Conservation (phyloP, 1,140 invertebrate species). For the Diorhabda elongata region DNA sequence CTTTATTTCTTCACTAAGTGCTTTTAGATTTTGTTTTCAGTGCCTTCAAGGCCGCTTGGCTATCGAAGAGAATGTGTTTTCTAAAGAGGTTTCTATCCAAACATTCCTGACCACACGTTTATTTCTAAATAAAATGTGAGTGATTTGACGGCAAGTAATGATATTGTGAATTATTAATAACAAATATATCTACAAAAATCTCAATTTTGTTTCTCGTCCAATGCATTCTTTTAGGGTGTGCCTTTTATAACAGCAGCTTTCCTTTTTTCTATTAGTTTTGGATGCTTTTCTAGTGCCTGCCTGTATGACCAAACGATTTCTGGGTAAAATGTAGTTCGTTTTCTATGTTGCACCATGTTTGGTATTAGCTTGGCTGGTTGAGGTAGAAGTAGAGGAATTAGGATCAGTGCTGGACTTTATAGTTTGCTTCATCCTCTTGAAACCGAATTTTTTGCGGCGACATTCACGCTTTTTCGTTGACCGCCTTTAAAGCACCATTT, state of each 20-base stretch:
- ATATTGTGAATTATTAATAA: too few relatives aligned
- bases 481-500: not conserved
- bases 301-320: constrained; percentile 25
- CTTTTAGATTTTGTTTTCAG: too few relatives aligned
- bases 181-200: too few relatives aligned
- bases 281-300: not conserved
- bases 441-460: not conserved
- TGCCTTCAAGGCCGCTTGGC: too few relatives aligned
- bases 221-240: constrained; percentile 12
- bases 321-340: constrained; percentile 31
- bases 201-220: constrained; percentile 15
- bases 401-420: constrained; percentile 8
- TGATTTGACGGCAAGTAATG: too few relatives aligned
- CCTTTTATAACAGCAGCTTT: constrained; percentile 6
- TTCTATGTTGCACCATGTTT: constrained; percentile 31
- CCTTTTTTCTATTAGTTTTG: constrained; percentile 1
- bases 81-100: too few relatives aligned
- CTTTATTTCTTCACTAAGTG: too few relatives aligned
- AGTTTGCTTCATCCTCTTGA: constrained; percentile 12
- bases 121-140: too few relatives aligned
- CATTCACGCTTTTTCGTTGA: constrained; percentile 5
- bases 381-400: constrained; percentile 4
- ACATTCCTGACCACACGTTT: too few relatives aligned
- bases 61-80: too few relatives aligned
- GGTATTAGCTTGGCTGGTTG: constrained; percentile 32